Evolutionary conservation across 2,888 invertebrate genomes (phyloP).

Genomic region (Platycheirus rosarum): DNA sequence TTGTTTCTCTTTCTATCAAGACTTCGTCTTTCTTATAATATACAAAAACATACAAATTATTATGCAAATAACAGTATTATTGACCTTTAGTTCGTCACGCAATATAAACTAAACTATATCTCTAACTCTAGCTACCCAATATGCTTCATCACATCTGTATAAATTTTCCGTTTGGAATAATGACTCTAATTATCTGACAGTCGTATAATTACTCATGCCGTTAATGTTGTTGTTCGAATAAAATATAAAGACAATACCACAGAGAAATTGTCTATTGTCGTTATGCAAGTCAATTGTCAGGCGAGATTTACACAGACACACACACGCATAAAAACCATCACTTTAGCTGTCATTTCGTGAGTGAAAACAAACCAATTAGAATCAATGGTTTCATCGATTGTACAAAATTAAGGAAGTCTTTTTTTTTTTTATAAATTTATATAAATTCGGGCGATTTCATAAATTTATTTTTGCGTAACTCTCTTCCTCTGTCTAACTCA

Average conservation of each 20-base stretch:
- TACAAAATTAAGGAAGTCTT: conserved; percentile 4
- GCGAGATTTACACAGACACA: conserved; percentile 24
- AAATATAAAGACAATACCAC: conserved; percentile 16
- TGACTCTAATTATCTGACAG: conserved; percentile 67
- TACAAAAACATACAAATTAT: conserved; percentile 35
- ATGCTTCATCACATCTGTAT: conserved; percentile 12
- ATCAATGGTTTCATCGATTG: conserved; percentile 16
- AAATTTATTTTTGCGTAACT: conserved; percentile 1
- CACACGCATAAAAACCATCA: neutral
- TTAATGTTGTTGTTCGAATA: conserved; percentile 37
- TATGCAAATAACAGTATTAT: conserved; percentile 47
- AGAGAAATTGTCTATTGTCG: conserved; percentile 24
- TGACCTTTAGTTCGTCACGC: conserved; percentile 65
- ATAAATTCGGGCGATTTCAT: neutral
- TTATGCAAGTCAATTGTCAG: conserved; percentile 66
- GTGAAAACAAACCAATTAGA: conserved; percentile 2
- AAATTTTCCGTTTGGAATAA: conserved; percentile 66
- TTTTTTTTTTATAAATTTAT: neutral
- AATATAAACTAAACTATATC: conserved; percentile 40
- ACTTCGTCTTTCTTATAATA: neutral
- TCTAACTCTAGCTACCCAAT: neutral
- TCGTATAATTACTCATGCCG: conserved; percentile 64
- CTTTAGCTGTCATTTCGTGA: conserved; percentile 13
- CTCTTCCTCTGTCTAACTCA: neutral
- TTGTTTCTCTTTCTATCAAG: neutral